Base-by-base conservation (phyloP, 1,140 invertebrate species). In the Bathynomus jamesi region DNA sequence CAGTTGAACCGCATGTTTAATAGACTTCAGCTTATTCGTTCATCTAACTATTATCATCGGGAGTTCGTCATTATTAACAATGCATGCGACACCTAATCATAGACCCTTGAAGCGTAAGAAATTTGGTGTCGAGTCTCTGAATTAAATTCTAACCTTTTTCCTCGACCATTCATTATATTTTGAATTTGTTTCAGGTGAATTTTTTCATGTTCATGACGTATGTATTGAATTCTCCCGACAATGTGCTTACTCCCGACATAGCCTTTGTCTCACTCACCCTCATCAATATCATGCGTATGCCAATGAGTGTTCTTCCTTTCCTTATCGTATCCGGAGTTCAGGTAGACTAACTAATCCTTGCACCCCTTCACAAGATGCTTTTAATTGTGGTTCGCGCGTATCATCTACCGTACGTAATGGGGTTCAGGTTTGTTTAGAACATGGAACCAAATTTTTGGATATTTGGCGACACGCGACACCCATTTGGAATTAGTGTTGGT, bases 201-300 rank as follows among this genome's bases (percentile, higher is more conserved):
- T 67, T 77, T 29, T 67, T 72, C 5, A 79, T 76, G 65, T 86
- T 87, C 70, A 60, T 78, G 11, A 79, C 81, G 7, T 84, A 78
- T 72, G 75, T 81, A 13, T 46, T 83, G 66, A 67, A 78, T 21
- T 80, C 82, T 76, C 77, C 79, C 8, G 74, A 74, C 13, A 80
- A 85, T 78, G 79, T 82, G n/a, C 76, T 86, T 53, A 83, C 82
- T 66, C 81, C 85, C 17, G 74, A 82, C 62, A 85, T 81, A 69
- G 84, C 74, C 21, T 86, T 86, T 82, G 85, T 86, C 5, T 82
- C 85, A 11, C 75, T 86, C 17, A 81, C 85, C 28, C 78, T 86
- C 10, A 84, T 86, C 75, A 84, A 86, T 78, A 84, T 86, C 27
- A n/a, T 86, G 24, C 78, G 84, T n/a, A 83, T 85, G 74, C 85